These are phyloP conservation scores for Meloidogyne floridensis DNA, from an alignment of 1,140 invertebrate genomes.

Conservation along the genomic window DNA sequence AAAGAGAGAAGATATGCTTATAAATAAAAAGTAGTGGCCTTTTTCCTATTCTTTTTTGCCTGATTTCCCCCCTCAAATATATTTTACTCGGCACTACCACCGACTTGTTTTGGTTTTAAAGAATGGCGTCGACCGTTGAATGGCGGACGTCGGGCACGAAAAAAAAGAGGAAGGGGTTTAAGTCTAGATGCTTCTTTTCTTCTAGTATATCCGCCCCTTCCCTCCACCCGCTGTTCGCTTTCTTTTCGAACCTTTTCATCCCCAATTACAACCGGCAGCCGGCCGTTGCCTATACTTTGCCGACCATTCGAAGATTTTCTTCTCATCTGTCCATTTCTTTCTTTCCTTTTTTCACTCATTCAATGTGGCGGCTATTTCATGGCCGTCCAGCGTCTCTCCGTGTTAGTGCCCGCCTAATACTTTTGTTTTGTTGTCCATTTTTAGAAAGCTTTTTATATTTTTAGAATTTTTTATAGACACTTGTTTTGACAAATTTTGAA, in stretches of 20 bases:
- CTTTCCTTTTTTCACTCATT: neutral
- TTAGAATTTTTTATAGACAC: neutral
- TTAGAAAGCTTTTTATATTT: neutral
- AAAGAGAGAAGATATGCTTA: neutral
- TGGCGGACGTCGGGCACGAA: neutral
- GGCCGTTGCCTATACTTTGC: neutral
- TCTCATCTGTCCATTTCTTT: neutral
- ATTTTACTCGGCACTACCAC: neutral
- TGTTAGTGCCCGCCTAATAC: neutral
- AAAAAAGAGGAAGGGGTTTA: neutral
- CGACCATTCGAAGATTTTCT: neutral
- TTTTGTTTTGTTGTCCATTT: neutral
- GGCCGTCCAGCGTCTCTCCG: neutral
- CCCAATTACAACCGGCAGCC: neutral
- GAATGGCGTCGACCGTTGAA: neutral
- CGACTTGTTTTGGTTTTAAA: neutral
- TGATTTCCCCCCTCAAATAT: neutral
- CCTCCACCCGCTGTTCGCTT: slow-evolving; percentile 1
- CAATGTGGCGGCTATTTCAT: slow-evolving; percentile 1
- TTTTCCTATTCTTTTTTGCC: neutral
- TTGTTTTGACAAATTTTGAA: no score
- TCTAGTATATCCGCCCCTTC: neutral
- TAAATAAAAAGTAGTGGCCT: neutral
- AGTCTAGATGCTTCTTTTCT: neutral
- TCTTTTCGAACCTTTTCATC: neutral